Base-by-base conservation (phyloP, 2,888 invertebrate genomes). In the Drosophila nr. fundita region DNA sequence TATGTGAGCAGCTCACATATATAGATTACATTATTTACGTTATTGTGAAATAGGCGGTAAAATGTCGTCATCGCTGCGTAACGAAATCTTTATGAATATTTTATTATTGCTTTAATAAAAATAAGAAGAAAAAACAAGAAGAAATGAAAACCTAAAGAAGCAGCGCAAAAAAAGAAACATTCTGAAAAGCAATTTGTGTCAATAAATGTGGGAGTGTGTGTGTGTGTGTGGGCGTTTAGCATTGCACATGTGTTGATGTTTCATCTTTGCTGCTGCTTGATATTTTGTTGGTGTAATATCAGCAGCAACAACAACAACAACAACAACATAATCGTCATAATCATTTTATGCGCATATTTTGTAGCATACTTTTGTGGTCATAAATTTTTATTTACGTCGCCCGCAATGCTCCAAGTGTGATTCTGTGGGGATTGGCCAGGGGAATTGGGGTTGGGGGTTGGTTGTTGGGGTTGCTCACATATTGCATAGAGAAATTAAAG, bases 51-150 rank as follows among this genome's bases (percentile, higher is more conserved):
- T 73, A 82, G 79, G 71, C 72, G 57, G 64, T 67, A 64, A 60
- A 77, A 68, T 71, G 70, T 62, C 73, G 73, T 73, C 75, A 61
- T 68, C 54, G 67, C 75, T 82, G 87, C 87, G 73, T 80, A 72
- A 83, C 73, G 73, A 76, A 83, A 82, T 83, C 85, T 87, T 88
- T 90, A 91, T 91, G 90, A 89, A 90, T 91, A 90, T 91, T 90
- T 91, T 89, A 90, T 89, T 83, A 83, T 78, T 78, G 72, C 78
- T 82, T 83, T 78, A 83, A 87, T 88, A 88, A 88, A 79, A 78
- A 71, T 50, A 48, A 53, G 58, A 30, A 52, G 27, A 49, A 50
- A 45, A 49, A 48, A 15, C 36, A 24, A 27, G n/a, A 18, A 8
- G 34, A 48, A 40, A n/a, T 34, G 58, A 67, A 32, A 36, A 62